These are phyloP conservation scores for Delia radicum DNA, from an alignment of 1,140 invertebrate genomes.

Conservation along the genomic window DNA sequence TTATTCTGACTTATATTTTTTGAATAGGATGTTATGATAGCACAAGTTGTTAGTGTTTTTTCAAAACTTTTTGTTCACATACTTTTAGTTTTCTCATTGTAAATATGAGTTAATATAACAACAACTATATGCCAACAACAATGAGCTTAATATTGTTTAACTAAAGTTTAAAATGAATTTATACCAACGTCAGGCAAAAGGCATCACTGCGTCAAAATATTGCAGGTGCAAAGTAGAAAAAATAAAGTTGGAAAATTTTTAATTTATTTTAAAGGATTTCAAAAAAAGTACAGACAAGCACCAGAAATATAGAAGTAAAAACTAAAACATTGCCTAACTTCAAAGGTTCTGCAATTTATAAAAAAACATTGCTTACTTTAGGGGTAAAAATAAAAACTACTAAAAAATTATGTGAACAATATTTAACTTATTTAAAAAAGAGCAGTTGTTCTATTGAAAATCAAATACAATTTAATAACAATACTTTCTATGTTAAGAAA, in stretches of 20 bases:
- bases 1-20: no score
- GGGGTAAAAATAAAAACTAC: no score
- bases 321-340: no score
- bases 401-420: no score
- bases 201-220: not conserved
- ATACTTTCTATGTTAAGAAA: no score
- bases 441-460: no score
- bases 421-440: no score
- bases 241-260: not conserved
- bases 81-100: not conserved
- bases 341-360: no score
- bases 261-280: not conserved
- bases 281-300: not conserved
- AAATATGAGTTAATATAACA: conserved; percentile 3
- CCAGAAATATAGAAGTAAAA: no score
- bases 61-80: not conserved
- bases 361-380: no score
- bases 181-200: not conserved
- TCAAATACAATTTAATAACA: no score
- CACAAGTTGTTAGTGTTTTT: conserved; percentile 5
- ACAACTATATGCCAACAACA: conserved; percentile 9
- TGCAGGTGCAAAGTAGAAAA: not conserved
- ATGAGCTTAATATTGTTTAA: conserved; percentile 14
- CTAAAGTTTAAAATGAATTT: not conserved
- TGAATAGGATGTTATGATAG: conserved; percentile 1